These are phyloP conservation scores for Sphinx pinastri DNA, from an alignment of 2,888 invertebrate species.

Conservation along the genomic window DNA sequence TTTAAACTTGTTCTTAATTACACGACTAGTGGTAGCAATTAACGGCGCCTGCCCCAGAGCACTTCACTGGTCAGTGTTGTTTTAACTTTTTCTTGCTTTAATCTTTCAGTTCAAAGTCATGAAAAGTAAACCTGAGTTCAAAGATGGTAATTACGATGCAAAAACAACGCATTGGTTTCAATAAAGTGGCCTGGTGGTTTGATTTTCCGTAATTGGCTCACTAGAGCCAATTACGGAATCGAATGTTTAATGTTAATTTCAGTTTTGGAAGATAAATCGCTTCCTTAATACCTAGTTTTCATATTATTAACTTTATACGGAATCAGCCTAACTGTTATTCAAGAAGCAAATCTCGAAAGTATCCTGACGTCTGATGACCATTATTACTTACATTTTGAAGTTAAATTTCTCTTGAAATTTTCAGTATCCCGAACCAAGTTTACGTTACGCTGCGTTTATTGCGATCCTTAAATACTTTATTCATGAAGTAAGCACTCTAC, in stretches of 20 bases:
- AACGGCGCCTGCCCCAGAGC: constrained; percentile 32
- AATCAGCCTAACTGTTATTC: constrained; percentile 2
- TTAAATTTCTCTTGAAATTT: constrained; percentile 36
- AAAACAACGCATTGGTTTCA: neutral
- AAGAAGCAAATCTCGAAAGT: neutral
- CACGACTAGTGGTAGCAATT: constrained; percentile 37
- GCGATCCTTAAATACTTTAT: constrained; percentile 46
- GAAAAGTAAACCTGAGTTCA: neutral
- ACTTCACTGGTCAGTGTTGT: constrained; percentile 34
- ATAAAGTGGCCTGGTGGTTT: neutral
- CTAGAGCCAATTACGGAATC: too few species aligned
- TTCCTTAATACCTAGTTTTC: too few species aligned
- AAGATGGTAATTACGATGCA: neutral
- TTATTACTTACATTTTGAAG: constrained; percentile 25
- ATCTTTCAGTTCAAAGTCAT: constrained; percentile 20
- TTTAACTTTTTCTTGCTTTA: constrained; percentile 29
- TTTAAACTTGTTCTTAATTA: constrained; percentile 35
- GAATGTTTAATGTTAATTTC: neutral
- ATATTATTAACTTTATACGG: neutral
- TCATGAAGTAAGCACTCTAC: constrained; percentile 42
- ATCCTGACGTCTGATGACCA: constrained; percentile 5
- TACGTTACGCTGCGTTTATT: constrained; percentile 38
- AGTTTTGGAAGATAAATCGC: neutral
- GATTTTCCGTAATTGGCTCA: neutral
- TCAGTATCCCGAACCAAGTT: constrained; percentile 36